Percentiles rank a stretch among this genome's conserved stretches.
phyloP scores from a whole-genome alignment of 2,888 invertebrate genomes.

The Iphiclides podalirius region DNA sequence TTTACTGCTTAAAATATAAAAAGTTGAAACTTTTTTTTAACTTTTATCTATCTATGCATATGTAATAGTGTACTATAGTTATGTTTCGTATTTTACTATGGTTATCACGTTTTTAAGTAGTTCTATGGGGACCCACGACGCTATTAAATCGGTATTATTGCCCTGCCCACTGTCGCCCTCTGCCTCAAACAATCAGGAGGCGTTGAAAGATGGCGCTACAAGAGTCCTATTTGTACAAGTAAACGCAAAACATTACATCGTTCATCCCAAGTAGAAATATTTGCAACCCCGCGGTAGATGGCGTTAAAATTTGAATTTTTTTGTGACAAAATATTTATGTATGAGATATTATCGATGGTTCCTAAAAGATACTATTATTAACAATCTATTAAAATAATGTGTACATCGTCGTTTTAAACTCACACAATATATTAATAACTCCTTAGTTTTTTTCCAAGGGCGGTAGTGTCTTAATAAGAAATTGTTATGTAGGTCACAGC shows the following conservation, averaged over 20 bases:
- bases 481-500: conserved; percentile 10
- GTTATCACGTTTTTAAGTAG: neutral
- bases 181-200: neutral
- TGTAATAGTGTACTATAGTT: neutral
- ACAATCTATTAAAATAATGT: too few relatives aligned
- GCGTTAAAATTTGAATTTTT: neutral
- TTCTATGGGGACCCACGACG: neutral
- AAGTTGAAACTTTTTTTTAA: neutral
- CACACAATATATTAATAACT: neutral
- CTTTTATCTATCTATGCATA: neutral
- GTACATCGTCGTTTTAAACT: too few relatives aligned
- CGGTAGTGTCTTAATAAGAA: conserved; percentile 13
- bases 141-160: conserved; percentile 1
- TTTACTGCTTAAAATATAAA: neutral
- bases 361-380: too few relatives aligned
- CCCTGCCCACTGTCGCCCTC: conserved; percentile 9
- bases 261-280: neutral
- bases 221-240: neutral
- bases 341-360: too few relatives aligned
- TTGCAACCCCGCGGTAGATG: conserved; percentile 8
- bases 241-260: neutral
- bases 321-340: too few relatives aligned
- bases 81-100: neutral
- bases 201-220: conserved; percentile 14
- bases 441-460: neutral